Conservation (phyloP, 2,113 vertebrate genomes). For the Haemorhous mexicanus region DNA sequence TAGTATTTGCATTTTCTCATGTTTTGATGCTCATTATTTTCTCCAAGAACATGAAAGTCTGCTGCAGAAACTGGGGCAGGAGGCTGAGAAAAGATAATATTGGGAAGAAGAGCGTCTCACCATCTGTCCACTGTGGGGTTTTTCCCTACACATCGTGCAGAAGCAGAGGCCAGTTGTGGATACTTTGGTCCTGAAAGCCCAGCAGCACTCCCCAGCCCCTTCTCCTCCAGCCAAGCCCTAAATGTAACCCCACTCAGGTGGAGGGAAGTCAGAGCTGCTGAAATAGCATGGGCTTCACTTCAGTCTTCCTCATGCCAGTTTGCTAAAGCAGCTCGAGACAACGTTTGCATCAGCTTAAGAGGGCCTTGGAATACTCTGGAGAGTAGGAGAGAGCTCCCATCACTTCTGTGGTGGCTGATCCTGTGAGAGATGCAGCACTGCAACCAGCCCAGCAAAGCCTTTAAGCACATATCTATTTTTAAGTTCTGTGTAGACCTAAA, state of each 20-base stretch:
- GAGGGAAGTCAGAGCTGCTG: neutral
- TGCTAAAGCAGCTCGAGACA: neutral
- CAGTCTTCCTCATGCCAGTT: neutral
- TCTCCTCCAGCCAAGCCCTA: neutral
- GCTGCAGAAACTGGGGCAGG: neutral
- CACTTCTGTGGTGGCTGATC: neutral
- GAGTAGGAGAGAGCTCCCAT: neutral
- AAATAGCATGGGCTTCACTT: neutral
- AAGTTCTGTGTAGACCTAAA: neutral
- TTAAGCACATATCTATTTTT: neutral
- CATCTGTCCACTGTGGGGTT: neutral
- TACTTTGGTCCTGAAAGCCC: neutral
- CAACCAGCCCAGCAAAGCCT: neutral
- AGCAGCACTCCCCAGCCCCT: neutral
- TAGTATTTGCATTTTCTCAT: neutral
- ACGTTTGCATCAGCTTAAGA: neutral
- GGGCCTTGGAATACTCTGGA: neutral
- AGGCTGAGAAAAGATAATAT: neutral
- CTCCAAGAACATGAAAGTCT: neutral
- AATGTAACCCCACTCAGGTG: neutral
- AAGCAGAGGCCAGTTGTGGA: neutral
- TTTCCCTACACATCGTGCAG: neutral
- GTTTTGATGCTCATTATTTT: neutral
- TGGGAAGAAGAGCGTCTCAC: neutral
- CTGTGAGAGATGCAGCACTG: neutral